Evolutionary conservation across 92 coral and sea anemone species (phyloP).

Genomic region (Bergia puertoricense): DNA sequence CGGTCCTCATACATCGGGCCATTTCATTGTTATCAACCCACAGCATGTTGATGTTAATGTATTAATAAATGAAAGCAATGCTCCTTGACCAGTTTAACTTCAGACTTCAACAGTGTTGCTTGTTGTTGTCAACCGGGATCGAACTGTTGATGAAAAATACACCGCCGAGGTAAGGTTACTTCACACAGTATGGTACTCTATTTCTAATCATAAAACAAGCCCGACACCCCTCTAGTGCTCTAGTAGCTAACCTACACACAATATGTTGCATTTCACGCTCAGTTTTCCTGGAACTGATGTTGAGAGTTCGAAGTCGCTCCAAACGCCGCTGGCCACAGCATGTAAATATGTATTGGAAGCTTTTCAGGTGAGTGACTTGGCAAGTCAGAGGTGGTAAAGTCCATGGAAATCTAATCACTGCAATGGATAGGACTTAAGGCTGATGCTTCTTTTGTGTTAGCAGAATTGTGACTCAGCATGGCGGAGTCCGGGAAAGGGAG

Average conservation of each 20-base stretch:
- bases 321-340: constrained; percentile 33
- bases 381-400: neutral
- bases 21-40: too few relatives aligned
- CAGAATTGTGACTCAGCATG: neutral
- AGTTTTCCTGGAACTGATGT: constrained; percentile 18
- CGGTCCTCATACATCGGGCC: too few relatives aligned
- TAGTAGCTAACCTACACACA: too few relatives aligned
- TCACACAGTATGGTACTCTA: too few relatives aligned
- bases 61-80: neutral
- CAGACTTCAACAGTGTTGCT: constrained; percentile 93
- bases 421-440: neutral
- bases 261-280: neutral
- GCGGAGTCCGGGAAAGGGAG: too few relatives aligned
- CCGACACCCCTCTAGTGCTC: too few relatives aligned
- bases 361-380: constrained; percentile 19
- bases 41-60: neutral
- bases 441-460: neutral
- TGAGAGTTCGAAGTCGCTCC: neutral
- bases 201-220: too few relatives aligned
- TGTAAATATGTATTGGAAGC: constrained; percentile 36
- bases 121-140: constrained; percentile 78
- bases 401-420: neutral
- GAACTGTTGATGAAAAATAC: constrained; percentile 86
- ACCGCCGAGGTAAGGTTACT: constrained; percentile 65
- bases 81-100: constrained; percentile 48